phyloP scores from a whole-genome alignment of 1,140 invertebrate species.

The Hermatobates lingyangjiaoensis region DNA sequence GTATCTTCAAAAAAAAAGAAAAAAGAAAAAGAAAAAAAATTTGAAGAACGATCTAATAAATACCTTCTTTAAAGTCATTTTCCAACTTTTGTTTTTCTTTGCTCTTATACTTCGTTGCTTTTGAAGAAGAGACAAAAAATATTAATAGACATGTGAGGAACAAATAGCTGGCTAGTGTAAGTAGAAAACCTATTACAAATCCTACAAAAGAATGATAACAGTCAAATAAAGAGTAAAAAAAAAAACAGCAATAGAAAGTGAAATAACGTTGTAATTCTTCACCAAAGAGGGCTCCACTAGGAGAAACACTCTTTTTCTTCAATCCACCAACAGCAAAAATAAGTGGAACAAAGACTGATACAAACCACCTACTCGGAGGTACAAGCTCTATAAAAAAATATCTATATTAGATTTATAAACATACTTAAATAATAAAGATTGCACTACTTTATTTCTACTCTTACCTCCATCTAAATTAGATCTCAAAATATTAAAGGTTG shows the following conservation, averaged over 20 bases:
- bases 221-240: neutral
- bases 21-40: neutral
- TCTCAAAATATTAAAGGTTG: too few species aligned
- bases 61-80: slow-evolving; percentile 62
- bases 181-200: slow-evolving; percentile 53
- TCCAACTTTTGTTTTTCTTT: slow-evolving; percentile 54
- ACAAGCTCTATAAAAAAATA: slow-evolving; percentile 36
- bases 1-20: neutral
- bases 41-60: neutral
- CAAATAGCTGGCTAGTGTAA: slow-evolving; percentile 59
- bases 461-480: too few species aligned
- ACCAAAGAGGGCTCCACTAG: slow-evolving; percentile 52
- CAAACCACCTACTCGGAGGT: slow-evolving; percentile 52
- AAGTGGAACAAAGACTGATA: slow-evolving; percentile 45
- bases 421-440: too few species aligned
- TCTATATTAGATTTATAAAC: too few species aligned
- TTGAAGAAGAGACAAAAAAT: slow-evolving; percentile 67
- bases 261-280: slow-evolving; percentile 8
- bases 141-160: slow-evolving; percentile 51
- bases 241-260: neutral
- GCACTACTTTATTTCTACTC: too few species aligned
- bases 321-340: slow-evolving; percentile 42
- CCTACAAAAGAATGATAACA: slow-evolving; percentile 27
- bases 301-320: slow-evolving; percentile 40
- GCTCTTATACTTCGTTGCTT: slow-evolving; percentile 57